Conservation (phyloP, 2,113 vertebrate genomes). For the Pholis gunnellus region DNA sequence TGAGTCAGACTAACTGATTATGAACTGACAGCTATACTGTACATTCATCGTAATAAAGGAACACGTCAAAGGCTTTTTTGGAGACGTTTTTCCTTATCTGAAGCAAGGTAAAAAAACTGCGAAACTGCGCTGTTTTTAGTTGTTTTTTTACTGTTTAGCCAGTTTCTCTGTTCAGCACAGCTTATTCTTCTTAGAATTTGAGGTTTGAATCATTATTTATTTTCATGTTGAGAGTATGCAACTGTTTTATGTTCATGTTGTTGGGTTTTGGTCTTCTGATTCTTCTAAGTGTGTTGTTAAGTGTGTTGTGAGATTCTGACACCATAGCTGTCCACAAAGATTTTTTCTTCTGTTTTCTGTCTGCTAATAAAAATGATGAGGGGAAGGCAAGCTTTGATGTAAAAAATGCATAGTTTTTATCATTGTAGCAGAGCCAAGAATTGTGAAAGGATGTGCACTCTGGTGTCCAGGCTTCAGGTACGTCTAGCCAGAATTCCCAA, state of each 20-base stretch:
- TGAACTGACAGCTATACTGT: not conserved
- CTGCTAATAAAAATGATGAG: constrained; percentile 24
- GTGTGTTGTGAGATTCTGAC: constrained; percentile 14
- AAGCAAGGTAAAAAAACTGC: not conserved
- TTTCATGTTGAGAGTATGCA: constrained; percentile 10
- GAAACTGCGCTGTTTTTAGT: constrained; percentile 8
- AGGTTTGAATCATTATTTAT: not conserved
- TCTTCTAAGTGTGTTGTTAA: not conserved
- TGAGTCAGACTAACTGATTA: not conserved
- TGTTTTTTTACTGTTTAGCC: not conserved
- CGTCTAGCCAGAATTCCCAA: not conserved
- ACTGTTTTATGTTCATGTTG: constrained; percentile 5
- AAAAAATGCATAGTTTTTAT: not conserved
- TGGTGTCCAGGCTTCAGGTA: not conserved
- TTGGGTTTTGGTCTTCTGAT: not conserved
- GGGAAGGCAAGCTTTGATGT: not conserved
- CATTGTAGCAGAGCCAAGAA: not conserved
- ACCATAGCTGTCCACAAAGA: not conserved
- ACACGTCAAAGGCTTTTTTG: not conserved
- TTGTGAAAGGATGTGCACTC: not conserved
- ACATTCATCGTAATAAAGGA: not conserved
- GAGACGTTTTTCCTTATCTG: not conserved
- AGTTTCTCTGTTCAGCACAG: not conserved
- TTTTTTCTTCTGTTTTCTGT: constrained; percentile 19
- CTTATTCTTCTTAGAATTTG: not conserved